Conservation (phyloP, 2,888 invertebrate genomes). For the Yponomeuta cagnagella region DNA sequence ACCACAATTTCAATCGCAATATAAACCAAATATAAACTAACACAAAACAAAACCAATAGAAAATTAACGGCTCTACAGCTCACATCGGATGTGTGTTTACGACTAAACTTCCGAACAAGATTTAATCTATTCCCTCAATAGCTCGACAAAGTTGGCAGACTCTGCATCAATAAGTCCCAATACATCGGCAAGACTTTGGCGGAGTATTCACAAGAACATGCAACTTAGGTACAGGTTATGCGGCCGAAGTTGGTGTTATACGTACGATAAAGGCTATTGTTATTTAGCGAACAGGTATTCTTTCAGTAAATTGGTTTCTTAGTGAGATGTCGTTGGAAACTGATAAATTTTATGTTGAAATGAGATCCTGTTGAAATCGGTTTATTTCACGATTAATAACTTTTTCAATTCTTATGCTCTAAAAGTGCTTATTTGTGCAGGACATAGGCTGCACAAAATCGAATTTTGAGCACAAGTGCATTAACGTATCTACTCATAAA, state of each 20-base stretch:
- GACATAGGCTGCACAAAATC: no score
- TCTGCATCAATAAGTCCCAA: conserved; percentile 9
- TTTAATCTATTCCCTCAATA: conserved; percentile 16
- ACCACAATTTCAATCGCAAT: background rate
- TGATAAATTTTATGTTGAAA: no score
- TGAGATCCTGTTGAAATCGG: no score
- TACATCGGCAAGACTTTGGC: background rate
- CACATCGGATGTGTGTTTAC: conserved; percentile 7
- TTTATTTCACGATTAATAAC: no score
- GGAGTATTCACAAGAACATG: background rate
- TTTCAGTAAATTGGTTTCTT: no score
- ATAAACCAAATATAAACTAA: background rate
- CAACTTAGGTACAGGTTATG: background rate
- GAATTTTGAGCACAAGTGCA: no score
- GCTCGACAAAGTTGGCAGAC: conserved; percentile 15
- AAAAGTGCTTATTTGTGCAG: no score
- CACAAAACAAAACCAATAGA: background rate
- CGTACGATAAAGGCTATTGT: background rate
- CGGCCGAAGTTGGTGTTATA: background rate
- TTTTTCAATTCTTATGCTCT: no score
- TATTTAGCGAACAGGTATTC: no score
- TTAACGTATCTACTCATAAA: no score
- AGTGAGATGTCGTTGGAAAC: no score
- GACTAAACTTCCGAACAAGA: conserved; percentile 15
- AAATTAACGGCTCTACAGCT: background rate